Percentiles rank a stretch among this genome's conserved stretches.
phyloP scores from a whole-genome alignment of 2,797 vertebrate species.

The Thaleichthys pacificus region DNA sequence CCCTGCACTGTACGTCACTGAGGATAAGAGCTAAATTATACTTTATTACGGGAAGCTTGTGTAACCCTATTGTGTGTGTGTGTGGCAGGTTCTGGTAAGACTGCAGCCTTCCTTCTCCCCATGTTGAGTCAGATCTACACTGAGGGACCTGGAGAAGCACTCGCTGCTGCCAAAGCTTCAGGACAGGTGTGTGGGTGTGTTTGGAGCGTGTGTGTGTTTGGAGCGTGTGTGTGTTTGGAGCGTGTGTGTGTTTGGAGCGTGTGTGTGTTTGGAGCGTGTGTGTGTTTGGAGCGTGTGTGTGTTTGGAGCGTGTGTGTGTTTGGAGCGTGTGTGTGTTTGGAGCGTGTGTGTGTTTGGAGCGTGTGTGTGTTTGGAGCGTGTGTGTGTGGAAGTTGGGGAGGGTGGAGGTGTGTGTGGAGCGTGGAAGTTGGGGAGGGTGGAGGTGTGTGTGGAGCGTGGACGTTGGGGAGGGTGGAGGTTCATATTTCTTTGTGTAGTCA shows the following conservation, averaged over 20 bases:
- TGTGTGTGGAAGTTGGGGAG: no score
- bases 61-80: not conserved
- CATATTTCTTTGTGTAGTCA: not conserved
- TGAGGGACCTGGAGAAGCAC: conserved; percentile 90
- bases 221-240: no score
- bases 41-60: no score
- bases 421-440: no score
- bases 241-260: no score
- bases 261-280: no score
- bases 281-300: not conserved
- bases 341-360: not conserved
- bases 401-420: no score
- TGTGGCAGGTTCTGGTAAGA: conserved; percentile 89
- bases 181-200: conserved; percentile 64
- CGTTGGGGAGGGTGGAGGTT: no score
- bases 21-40: no score
- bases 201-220: no score
- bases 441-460: not conserved
- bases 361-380: not conserved
- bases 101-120: conserved; percentile 92
- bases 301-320: not conserved
- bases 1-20: no score
- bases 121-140: conserved; percentile 94
- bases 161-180: conserved; percentile 84
- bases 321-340: not conserved